Conservation (phyloP, 2,113 vertebrate genomes). For the Vireo altiloquus region DNA sequence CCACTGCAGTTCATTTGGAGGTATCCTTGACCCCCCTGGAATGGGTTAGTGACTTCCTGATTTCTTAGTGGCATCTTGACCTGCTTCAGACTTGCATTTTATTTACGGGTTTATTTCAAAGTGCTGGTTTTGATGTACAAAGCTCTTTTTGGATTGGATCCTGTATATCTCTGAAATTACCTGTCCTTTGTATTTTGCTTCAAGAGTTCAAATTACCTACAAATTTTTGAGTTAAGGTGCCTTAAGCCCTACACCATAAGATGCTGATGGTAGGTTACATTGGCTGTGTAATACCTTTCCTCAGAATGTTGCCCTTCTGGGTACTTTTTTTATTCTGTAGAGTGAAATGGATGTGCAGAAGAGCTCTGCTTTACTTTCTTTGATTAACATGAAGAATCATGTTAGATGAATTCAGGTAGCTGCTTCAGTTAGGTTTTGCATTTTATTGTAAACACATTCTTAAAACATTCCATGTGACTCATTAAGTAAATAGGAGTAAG, state of each 20-base stretch:
- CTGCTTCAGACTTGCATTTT: constrained; percentile 9
- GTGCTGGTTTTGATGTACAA: background rate
- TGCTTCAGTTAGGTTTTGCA: constrained; percentile 1
- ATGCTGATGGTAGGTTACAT: background rate
- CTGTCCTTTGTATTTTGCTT: constrained; percentile 35
- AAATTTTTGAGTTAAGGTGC: background rate
- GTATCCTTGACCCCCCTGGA: background rate
- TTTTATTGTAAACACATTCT: background rate
- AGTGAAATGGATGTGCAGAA: background rate
- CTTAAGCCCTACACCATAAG: background rate
- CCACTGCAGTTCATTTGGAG: background rate
- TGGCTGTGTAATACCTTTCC: background rate
- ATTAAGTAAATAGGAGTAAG: background rate
- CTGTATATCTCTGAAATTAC: constrained; percentile 44
- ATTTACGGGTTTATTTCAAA: background rate
- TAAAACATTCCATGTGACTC: background rate
- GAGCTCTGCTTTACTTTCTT: background rate
- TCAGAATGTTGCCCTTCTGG: background rate
- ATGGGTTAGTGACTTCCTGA: background rate
- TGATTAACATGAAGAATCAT: background rate
- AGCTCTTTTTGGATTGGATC: constrained; percentile 1
- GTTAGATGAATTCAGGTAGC: background rate
- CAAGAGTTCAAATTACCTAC: background rate
- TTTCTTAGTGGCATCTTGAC: constrained; percentile 4
- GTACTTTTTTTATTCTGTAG: background rate